Percentiles rank a stretch among this genome's conserved stretches.
These are phyloP conservation scores for Acrossocheilus wenchowensis DNA, from an alignment of 2,797 vertebrate genomes.

Conservation along the genomic window DNA sequence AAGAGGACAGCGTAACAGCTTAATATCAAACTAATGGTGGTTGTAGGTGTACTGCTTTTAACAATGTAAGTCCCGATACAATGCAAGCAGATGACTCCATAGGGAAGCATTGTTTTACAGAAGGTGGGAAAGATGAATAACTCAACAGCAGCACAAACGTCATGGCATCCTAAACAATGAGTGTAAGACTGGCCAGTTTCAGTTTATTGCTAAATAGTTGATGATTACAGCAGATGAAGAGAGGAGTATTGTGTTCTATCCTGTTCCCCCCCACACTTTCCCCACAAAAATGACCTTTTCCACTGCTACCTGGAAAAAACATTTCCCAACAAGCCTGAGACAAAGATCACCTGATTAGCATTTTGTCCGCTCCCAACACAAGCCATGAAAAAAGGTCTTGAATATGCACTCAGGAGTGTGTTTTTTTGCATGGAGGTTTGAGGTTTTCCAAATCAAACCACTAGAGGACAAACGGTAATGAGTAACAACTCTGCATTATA, in stretches of 20 bases:
- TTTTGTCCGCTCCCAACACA: background rate
- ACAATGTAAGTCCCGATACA: slow-evolving; percentile 20
- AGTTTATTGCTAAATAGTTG: slow-evolving; percentile 61
- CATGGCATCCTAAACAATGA: slow-evolving; percentile 47
- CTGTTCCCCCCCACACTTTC: slow-evolving; percentile 66
- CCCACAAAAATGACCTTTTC: slow-evolving; percentile 59
- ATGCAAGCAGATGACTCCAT: slow-evolving; percentile 24
- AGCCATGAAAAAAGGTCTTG: background rate
- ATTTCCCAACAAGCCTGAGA: slow-evolving; percentile 28
- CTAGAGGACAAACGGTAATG: slow-evolving; percentile 10
- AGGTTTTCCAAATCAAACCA: slow-evolving; percentile 23
- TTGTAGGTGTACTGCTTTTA: background rate
- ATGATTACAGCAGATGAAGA: slow-evolving; percentile 65
- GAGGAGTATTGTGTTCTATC: slow-evolving; percentile 69
- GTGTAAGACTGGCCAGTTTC: slow-evolving; percentile 32
- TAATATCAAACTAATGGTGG: background rate
- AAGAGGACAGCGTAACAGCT: background rate
- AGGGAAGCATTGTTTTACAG: slow-evolving; percentile 36
- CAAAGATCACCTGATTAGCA: slow-evolving; percentile 28
- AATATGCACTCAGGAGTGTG: background rate
- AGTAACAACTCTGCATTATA: slow-evolving; percentile 5
- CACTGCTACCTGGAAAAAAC: slow-evolving; percentile 47
- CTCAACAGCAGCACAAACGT: slow-evolving; percentile 32
- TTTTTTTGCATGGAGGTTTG: background rate
- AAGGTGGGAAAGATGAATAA: slow-evolving; percentile 38